Percentiles rank a stretch among this genome's conserved stretches.
These are phyloP conservation scores for Myotis brandtii DNA, from an alignment of 2,113 vertebrate genomes.

Conservation along the genomic window DNA sequence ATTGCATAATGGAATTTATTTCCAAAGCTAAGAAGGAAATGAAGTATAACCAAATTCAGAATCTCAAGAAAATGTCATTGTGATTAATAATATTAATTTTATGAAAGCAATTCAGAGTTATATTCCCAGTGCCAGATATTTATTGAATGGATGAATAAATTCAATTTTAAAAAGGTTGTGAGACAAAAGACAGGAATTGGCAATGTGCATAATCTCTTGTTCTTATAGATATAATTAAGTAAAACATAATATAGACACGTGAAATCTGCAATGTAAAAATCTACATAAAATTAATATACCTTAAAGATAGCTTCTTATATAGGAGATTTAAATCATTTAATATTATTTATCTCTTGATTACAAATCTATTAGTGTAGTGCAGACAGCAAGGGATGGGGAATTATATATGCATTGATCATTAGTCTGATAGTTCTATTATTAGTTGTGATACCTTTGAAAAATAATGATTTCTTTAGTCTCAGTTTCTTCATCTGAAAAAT, in stretches of 20 bases:
- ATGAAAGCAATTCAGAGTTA: constrained; percentile 67
- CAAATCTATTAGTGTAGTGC: not conserved
- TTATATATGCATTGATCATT: not conserved
- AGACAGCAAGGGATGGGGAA: not conserved
- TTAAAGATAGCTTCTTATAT: not conserved
- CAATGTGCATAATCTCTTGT: constrained; percentile 63
- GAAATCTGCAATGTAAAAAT: constrained; percentile 28
- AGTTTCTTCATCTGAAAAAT: constrained; percentile 51
- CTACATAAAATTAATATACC: not conserved
- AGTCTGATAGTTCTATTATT: not conserved
- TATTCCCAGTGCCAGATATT: constrained; percentile 35
- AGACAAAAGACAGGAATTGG: constrained; percentile 60
- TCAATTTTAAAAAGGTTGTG: constrained; percentile 72
- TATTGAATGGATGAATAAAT: constrained; percentile 72
- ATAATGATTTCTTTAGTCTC: not conserved
- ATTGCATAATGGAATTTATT: constrained; percentile 46
- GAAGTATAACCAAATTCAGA: constrained; percentile 59
- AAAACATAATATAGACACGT: constrained; percentile 54
- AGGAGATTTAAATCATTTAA: not conserved
- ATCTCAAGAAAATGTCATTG: constrained; percentile 69
- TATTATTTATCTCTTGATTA: constrained; percentile 18
- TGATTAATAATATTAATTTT: constrained; percentile 79
- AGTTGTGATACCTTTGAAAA: not conserved
- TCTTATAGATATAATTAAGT: constrained; percentile 60
- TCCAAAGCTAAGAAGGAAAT: constrained; percentile 59